phyloP scores from a whole-genome alignment of 2,888 invertebrate genomes.

The Monochamus alternatus region DNA sequence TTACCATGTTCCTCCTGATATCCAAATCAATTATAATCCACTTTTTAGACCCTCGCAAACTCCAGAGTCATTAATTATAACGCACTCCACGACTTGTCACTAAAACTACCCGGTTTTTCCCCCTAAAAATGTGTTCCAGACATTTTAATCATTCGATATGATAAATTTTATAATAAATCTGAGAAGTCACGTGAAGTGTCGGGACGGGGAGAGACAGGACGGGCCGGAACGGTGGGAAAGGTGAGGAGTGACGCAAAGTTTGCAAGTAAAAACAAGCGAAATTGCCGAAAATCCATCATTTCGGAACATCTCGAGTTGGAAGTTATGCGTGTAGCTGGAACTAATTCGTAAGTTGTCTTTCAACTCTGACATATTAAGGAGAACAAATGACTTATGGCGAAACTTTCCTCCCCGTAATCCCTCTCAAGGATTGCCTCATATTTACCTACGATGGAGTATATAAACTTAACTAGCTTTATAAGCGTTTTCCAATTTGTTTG shows the following conservation, averaged over 20 bases:
- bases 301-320: slow-evolving; percentile 39
- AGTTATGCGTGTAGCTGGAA: slow-evolving; percentile 47
- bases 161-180: slow-evolving; percentile 34
- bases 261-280: slow-evolving; percentile 37
- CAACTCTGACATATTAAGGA: slow-evolving; percentile 45
- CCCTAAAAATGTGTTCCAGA: slow-evolving; percentile 26
- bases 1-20: slow-evolving; percentile 11
- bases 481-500: slow-evolving; percentile 7
- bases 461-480: slow-evolving; percentile 7
- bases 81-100: slow-evolving; percentile 26
- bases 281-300: slow-evolving; percentile 48
- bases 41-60: slow-evolving; percentile 14
- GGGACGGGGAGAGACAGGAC: neutral
- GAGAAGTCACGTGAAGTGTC: slow-evolving; percentile 23
- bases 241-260: slow-evolving; percentile 38
- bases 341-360: slow-evolving; percentile 52
- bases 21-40: slow-evolving; percentile 25
- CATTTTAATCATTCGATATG: slow-evolving; percentile 35
- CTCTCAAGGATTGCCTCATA: slow-evolving; percentile 26
- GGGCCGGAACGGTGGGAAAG: slow-evolving; percentile 10
- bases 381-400: slow-evolving; percentile 48
- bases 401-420: slow-evolving; percentile 40
- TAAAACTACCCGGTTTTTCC: slow-evolving; percentile 12
- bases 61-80: slow-evolving; percentile 17
- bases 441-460: slow-evolving; percentile 32